These are phyloP conservation scores for Micrasema minimum DNA, from an alignment of 1,140 invertebrate species.

Conservation along the genomic window DNA sequence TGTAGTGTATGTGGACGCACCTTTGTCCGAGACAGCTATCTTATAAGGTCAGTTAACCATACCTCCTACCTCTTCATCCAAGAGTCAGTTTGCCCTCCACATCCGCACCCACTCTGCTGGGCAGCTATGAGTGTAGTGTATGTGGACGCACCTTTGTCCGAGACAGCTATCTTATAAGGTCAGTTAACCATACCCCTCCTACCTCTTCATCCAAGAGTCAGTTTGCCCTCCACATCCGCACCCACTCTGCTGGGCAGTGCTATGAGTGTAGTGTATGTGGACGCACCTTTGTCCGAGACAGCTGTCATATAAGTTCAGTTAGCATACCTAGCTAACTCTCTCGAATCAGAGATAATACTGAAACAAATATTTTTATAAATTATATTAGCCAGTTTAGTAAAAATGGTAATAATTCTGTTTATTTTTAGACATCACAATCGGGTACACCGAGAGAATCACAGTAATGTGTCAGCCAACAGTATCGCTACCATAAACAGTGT, in stretches of 20 bases:
- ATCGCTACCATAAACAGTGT: constrained; percentile 63
- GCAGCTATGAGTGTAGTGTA: constrained; percentile 75
- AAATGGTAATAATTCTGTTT: constrained; percentile 1
- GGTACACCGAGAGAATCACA: constrained; percentile 72
- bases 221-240: constrained; percentile 79
- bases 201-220: constrained; percentile 75
- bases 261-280: constrained; percentile 79
- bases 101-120: constrained; percentile 77
- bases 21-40: constrained; percentile 79
- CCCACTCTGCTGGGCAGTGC: constrained; percentile 74
- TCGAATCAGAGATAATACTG: too few relatives aligned
- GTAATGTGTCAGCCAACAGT: constrained; percentile 66
- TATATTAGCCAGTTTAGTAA: too few relatives aligned
- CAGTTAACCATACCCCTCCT: too few relatives aligned
- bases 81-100: constrained; percentile 77
- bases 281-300: constrained; percentile 77
- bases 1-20: constrained; percentile 78
- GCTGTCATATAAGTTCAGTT: constrained; percentile 74
- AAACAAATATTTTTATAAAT: too few relatives aligned
- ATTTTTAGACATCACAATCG: constrained; percentile 72
- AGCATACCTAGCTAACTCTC: too few relatives aligned
- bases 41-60: constrained; percentile 72
- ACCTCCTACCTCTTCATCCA: too few relatives aligned
- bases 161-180: constrained; percentile 80
- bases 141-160: constrained; percentile 78